Evolutionary conservation across 35 echinoderm and acorn worm genomes (phyloP), one percentile per base, ranked within the genome.

Genomic region (Diadema setosum): DNA sequence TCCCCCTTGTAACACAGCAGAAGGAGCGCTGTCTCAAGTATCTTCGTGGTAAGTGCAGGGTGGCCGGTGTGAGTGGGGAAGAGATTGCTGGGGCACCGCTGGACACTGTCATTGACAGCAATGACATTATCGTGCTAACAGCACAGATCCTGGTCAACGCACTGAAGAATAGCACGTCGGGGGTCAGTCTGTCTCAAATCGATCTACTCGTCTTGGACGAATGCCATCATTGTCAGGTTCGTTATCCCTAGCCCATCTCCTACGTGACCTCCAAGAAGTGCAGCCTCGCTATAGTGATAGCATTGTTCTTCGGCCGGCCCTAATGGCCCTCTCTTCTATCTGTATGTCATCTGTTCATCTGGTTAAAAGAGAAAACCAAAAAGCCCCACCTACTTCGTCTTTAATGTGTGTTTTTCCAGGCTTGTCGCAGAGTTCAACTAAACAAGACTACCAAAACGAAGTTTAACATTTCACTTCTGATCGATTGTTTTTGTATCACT

Each of bases 61-160:
- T 94, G 5, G 84, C 76, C 23, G 86, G 87, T 4, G 31, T 89
- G 8, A 89, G 92, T 33, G 87, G 92, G 5, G 92, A 94, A 31
- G 75, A 45, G 50, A 81, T 46, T 1, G 59, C 32, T 25, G 75
- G 42, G 20, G 52, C 50, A 15, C 56, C 81, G 3, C 20, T 94
- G 65, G 69, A 81, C 35, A 40, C 27, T 24, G n/a, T 94, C 14
- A 25, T 94, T 21, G 58, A 90, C 9, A 78, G 49, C 12, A 89
- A 89, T 31, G 87, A 85, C 42, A 61, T 94, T 16, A 21, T 86
- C 16, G 70, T 94, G 9, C 55, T 94, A 55, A 94, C 92, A 44
- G 92, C 92, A 17, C 92, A 94, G 82, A 89, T 94, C 29, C 70
- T 94, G 21, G 92, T 67, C 1, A 94, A 94, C 76, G 82, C 87